Evolutionary conservation across 92 coral and sea anemone species (phyloP), one percentile per base, ranked within the genome.

Genomic region (Paramuricea clavata): DNA sequence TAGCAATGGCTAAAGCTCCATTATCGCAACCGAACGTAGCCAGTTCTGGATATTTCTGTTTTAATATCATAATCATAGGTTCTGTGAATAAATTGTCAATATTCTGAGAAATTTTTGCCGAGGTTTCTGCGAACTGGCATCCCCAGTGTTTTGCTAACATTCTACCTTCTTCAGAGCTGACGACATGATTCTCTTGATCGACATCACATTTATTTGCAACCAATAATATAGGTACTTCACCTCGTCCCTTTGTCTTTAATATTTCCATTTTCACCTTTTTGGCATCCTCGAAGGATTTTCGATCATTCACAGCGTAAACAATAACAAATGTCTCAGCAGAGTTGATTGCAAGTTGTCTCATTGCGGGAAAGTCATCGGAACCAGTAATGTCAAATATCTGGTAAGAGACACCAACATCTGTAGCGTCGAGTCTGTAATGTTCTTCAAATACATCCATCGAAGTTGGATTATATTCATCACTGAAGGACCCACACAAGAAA

Each of bases 141-240:
- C 82, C 82, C 82, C 82, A 76, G 36, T 27, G 41, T 26, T 76
- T 35, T 76, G 82, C 82, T 60, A 76, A 76, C 44, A 60, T 26
- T 52, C 30, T 76, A 0, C 82, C 82, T 76, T 76, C 82, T 76
- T 76, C 82, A 1, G 82, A 12, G 43, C 28, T 54, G 9, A 76
- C 82, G 6, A 76, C 67, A 30, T 60, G 82, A 32, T 76, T 39
- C 54, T 73, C 79, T 26, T 73, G 28, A 1, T 91, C 92, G 43
- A 94, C 82, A 81, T 95, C 98, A 65, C 98, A 95, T 35, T 95
- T 95, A 62, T 92, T 95, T 19, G 95, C 98, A 1, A 95, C 98
- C 49, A 76, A 28, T 42, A 76, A 28, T 93, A 95, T 91, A 8
- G 98, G 95, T 16, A 94, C 92, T 30, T 84, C 87, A 9, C 78